A percentile compares a stretch with the other conserved stretches of the same genome.
Evolutionary conservation across 92 coral and sea anemone genomes (phyloP).

Genomic region (Parazoanthus swiftii): DNA sequence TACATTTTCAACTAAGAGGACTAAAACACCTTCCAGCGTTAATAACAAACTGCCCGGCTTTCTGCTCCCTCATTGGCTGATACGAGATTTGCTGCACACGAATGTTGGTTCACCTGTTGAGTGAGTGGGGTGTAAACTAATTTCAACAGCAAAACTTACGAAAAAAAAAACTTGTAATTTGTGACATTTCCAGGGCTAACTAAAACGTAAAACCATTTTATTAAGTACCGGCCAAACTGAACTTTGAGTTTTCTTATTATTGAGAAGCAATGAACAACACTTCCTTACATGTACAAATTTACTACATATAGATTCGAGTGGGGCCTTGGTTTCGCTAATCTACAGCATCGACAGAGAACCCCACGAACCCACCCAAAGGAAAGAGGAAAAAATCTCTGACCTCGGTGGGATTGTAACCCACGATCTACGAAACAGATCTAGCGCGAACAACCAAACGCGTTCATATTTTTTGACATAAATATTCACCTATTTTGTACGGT

Average conservation of each 20-base stretch:
- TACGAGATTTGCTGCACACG: background rate
- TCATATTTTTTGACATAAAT: too few relatives aligned
- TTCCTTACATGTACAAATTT: background rate
- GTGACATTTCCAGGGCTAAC: background rate
- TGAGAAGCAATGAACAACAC: background rate
- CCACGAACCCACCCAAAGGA: too few relatives aligned
- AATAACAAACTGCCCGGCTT: background rate
- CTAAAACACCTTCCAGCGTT: background rate
- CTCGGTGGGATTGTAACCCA: too few relatives aligned
- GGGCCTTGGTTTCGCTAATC: too few relatives aligned
- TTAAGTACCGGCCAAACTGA: background rate
- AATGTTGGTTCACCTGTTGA: constrained; percentile 6
- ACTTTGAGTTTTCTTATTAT: background rate
- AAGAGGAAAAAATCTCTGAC: too few relatives aligned
- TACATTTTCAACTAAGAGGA: background rate
- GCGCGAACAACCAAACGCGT: too few relatives aligned
- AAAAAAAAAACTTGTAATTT: background rate
- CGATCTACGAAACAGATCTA: too few relatives aligned
- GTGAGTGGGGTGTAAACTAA: background rate
- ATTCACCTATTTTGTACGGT: too few relatives aligned
- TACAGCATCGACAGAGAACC: too few relatives aligned
- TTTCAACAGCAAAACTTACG: background rate
- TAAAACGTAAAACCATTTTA: background rate
- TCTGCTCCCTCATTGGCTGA: constrained; percentile 3
- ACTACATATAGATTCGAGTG: background rate